Percentiles rank a stretch among this genome's conserved stretches.
Evolutionary conservation across 2,888 invertebrate genomes (phyloP).

Genomic region (Girardia tigrina): DNA sequence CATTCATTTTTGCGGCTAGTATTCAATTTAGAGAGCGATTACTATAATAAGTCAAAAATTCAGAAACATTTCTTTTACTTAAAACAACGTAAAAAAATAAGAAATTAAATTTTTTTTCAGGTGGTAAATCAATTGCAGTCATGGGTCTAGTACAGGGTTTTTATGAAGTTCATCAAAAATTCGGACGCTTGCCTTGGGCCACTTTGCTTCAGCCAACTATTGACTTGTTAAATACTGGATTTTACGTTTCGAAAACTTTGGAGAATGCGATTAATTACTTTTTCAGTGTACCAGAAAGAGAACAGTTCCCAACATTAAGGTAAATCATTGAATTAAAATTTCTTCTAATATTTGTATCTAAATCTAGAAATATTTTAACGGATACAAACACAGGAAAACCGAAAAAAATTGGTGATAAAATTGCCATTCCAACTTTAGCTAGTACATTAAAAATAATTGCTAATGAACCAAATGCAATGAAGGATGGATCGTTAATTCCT

Average conservation of each 20-base stretch:
- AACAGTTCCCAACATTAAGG: too few relatives aligned
- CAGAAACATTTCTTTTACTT: too few relatives aligned
- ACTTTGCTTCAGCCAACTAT: not conserved
- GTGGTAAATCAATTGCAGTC: not conserved
- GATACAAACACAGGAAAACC: not conserved
- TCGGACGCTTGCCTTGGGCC: not conserved
- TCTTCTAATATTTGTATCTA: too few relatives aligned
- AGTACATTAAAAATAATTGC: not conserved
- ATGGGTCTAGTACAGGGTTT: not conserved
- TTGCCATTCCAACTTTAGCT: not conserved
- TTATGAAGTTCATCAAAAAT: not conserved
- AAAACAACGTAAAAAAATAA: too few relatives aligned
- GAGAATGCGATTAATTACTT: not conserved
- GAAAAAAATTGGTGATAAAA: not conserved
- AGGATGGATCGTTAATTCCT: not conserved
- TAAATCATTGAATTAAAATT: too few relatives aligned
- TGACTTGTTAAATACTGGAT: not conserved
- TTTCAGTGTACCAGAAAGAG: too few relatives aligned
- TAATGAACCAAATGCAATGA: not conserved
- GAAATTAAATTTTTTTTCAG: not conserved
- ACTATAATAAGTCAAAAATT: too few relatives aligned
- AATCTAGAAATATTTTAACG: not conserved
- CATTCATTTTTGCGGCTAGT: too few relatives aligned
- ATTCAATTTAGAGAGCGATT: too few relatives aligned
- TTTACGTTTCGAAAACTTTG: not conserved